Evolutionary conservation across 1,140 invertebrate genomes (phyloP).

Genomic region (Archivesica marissinica): DNA sequence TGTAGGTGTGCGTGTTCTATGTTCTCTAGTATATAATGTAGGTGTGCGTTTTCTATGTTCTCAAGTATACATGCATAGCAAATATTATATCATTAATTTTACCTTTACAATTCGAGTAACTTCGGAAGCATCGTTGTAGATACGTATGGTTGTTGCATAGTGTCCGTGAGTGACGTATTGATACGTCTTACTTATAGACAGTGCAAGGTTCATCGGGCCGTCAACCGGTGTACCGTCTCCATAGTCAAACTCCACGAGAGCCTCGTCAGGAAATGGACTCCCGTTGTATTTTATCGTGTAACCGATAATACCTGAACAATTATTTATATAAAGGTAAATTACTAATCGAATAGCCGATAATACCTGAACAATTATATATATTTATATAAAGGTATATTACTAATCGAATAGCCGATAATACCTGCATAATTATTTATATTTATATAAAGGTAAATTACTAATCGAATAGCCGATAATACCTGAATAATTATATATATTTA

Average conservation of each 20-base stretch:
- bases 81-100: background rate
- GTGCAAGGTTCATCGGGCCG: background rate
- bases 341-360: background rate
- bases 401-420: no score
- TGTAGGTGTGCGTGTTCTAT: no score
- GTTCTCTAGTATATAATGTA: no score
- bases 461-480: no score
- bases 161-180: slow-evolving; percentile 66
- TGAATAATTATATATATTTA: no score
- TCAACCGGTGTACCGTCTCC: slow-evolving; percentile 63
- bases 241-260: slow-evolving; percentile 52
- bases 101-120: slow-evolving; percentile 61
- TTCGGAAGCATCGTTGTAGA: slow-evolving; percentile 70
- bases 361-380: background rate
- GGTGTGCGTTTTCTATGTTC: no score
- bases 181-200: slow-evolving; percentile 26
- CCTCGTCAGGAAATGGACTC: slow-evolving; percentile 59
- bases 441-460: no score
- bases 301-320: slow-evolving; percentile 41
- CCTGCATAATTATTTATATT: no score
- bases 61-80: no score
- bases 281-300: slow-evolving; percentile 60
- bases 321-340: background rate
- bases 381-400: no score
- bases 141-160: slow-evolving; percentile 60